Evolutionary conservation across 2,888 invertebrate species (phyloP).

Genomic region (Embidobia sp.): DNA sequence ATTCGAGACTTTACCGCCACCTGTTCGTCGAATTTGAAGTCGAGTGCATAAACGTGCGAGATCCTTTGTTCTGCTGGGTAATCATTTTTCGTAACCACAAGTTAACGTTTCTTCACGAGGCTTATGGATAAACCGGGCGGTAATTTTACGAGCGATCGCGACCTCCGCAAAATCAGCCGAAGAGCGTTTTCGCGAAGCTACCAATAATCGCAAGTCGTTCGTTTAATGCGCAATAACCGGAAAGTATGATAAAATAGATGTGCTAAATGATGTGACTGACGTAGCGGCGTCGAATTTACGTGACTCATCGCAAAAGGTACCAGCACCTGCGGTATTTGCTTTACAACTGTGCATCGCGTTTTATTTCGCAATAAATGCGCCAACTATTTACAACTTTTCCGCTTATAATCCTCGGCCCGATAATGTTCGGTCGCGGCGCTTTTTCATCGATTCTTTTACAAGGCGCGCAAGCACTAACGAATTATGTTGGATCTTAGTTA

Average conservation of each 20-base stretch:
- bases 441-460: too few relatives aligned
- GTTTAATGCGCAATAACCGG: constrained; percentile 59
- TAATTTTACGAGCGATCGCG: constrained; percentile 57
- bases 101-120: constrained; percentile 52
- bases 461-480: too few relatives aligned
- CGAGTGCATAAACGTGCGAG: constrained; percentile 10
- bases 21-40: constrained; percentile 22
- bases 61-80: constrained; percentile 32
- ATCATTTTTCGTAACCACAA: constrained; percentile 55
- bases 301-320: constrained; percentile 52
- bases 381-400: constrained; percentile 58
- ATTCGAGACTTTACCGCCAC: constrained; percentile 29
- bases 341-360: constrained; percentile 57
- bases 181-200: constrained; percentile 48
- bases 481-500: too few relatives aligned
- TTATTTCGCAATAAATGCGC: constrained; percentile 52
- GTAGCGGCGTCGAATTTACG: constrained; percentile 42
- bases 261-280: constrained; percentile 58
- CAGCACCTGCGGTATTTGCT: constrained; percentile 50
- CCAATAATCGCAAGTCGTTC: constrained; percentile 56
- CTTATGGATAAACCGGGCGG: constrained; percentile 43
- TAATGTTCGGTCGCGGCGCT: too few relatives aligned
- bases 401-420: constrained; percentile 42
- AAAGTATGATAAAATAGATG: constrained; percentile 62
- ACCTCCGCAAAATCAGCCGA: constrained; percentile 56